These are phyloP conservation scores for Steromphala cineraria DNA, from an alignment of 2,888 invertebrate genomes.

Conservation along the genomic window DNA sequence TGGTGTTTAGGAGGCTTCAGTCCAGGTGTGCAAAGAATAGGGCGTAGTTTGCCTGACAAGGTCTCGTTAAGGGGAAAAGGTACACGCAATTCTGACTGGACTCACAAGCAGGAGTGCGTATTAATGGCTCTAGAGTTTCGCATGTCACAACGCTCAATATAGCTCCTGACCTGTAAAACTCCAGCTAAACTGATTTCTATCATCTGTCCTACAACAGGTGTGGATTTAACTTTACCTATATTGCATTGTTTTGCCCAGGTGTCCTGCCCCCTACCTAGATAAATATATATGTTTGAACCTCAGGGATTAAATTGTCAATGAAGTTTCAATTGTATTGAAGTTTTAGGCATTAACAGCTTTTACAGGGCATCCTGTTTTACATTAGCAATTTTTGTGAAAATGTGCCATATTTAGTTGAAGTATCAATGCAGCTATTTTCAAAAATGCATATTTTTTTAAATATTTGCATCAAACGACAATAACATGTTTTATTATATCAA, in stretches of 20 bases:
- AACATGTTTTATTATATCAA: too few relatives aligned
- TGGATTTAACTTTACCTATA: background rate
- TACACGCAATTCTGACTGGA: background rate
- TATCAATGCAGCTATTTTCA: too few relatives aligned
- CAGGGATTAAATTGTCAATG: too few relatives aligned
- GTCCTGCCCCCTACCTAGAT: background rate
- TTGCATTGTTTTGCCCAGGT: background rate
- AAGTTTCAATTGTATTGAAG: too few relatives aligned
- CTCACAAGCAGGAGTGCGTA: background rate
- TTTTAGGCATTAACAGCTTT: too few relatives aligned
- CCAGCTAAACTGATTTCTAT: background rate
- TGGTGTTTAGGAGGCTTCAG: background rate
- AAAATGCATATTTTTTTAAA: too few relatives aligned
- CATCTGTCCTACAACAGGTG: background rate
- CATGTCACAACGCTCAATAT: background rate
- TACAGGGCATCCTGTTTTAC: too few relatives aligned
- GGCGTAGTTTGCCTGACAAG: constrained; percentile 10
- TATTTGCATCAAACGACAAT: too few relatives aligned
- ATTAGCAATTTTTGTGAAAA: too few relatives aligned
- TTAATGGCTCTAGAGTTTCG: background rate
- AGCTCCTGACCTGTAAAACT: constrained; percentile 3
- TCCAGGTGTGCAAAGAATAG: constrained; percentile 17
- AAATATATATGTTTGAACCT: background rate
- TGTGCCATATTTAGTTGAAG: too few relatives aligned
- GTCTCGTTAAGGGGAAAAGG: background rate